Base-by-base conservation (phyloP, 2,888 invertebrate species). In the Caenorhabditis doughertyi region DNA sequence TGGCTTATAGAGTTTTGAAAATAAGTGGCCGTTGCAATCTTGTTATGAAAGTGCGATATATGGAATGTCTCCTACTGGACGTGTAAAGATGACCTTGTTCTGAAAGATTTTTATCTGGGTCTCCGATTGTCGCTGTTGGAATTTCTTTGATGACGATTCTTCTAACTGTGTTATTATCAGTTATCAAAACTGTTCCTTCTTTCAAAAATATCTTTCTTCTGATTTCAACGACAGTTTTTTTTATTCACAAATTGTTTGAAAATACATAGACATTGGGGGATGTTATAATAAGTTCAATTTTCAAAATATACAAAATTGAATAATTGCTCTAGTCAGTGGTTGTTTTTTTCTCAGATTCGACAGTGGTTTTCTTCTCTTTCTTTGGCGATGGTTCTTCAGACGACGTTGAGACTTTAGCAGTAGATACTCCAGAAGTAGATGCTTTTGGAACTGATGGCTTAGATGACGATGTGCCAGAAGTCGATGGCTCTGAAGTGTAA, bases 1-100 rank as follows among this genome's bases (percentile, higher is more conserved):
- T 27, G 42, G 60, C 60, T 60, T 60, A 58, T 58, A 18, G 39
- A 25, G 60, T 60, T 60, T 42, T 42, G 27, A 25, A 60, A 27
- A 18, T 5, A n/a, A 49, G 21, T 64, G 39, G 18, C 35, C 39
- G 21, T 39, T n/a, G n/a, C 49, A 5, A 47, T 32, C 18, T n/a
- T 18, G 47, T 49, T 47, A 29, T 44, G 27, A 29, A 62, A 62
- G 62, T 42, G 35, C 35, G 39, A 18, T 25, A 51, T 51, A 51
- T 8, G 25, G 51, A 39, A 60, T 27, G 58, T 39, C 16, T 21
- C 16, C 21, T n/a, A 11, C 25, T 25, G 42, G 35, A 60, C 42
- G 27, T 44, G 27, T 42, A n/a, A 23, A 60, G 39, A 56, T 42
- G 42, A 25, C 44, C 60, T 60, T 42, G 42, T 32, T 18, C 25